phyloP scores from a whole-genome alignment of 53 echinoderm and acorn worm genomes.

The Henricia sp. region DNA sequence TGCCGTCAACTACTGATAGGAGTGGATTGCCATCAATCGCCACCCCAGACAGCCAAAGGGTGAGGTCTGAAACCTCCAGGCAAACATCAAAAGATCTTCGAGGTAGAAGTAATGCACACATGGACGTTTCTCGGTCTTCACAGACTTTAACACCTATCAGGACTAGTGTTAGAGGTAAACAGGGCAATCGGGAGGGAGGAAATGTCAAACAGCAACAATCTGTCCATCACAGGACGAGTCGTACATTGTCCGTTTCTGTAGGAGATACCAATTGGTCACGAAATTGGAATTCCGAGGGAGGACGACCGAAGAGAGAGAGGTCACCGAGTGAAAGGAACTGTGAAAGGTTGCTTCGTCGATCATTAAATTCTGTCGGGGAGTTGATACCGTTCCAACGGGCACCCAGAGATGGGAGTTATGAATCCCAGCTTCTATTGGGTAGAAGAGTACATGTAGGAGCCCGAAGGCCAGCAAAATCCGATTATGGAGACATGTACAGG shows the following conservation, averaged over 20 bases:
- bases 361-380: slow-evolving; percentile 60
- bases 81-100: background rate
- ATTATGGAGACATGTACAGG: no score
- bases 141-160: background rate
- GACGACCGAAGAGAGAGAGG: slow-evolving; percentile 59
- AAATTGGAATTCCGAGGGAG: slow-evolving; percentile 68
- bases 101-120: background rate
- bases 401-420: slow-evolving; percentile 63
- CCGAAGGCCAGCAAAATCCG: no score
- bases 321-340: background rate
- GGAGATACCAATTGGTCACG: slow-evolving; percentile 32
- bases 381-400: slow-evolving; percentile 84
- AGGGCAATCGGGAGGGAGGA: background rate
- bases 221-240: slow-evolving; percentile 14
- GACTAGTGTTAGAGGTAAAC: background rate
- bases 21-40: slow-evolving; percentile 6
- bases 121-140: background rate
- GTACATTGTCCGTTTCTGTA: background rate
- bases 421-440: slow-evolving; percentile 27
- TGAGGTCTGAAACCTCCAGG: background rate
- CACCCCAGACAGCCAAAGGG: background rate
- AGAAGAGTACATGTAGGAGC: no score
- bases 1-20: slow-evolving; percentile 15
- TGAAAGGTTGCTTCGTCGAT: slow-evolving; percentile 44
- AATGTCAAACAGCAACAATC: background rate